phyloP scores from a whole-genome alignment of 2,888 invertebrate genomes.

The Heterodera filipjevi region DNA sequence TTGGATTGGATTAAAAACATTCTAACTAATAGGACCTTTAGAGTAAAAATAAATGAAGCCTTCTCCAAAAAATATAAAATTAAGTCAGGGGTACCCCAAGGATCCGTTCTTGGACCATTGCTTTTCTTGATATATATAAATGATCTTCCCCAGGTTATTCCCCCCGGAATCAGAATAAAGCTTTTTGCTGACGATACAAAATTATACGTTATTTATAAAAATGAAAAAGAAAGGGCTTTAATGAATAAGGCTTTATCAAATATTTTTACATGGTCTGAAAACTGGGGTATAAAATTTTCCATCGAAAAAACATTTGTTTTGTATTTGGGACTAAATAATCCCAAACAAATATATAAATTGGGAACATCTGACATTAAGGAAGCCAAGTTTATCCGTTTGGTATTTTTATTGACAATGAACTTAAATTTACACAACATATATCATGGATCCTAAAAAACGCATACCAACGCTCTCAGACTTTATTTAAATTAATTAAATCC shows the following conservation, averaged over 20 bases:
- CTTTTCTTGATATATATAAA: slow-evolving; percentile 28
- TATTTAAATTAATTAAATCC: too few species aligned
- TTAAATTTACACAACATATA: background rate
- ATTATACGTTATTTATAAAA: background rate
- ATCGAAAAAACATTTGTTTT: background rate
- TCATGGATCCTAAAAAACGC: background rate
- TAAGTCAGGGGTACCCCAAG: background rate
- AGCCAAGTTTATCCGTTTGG: background rate
- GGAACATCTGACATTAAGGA: background rate
- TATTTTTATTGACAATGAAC: too few species aligned
- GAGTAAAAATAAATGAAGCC: background rate
- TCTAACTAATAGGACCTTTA: slow-evolving; percentile 1
- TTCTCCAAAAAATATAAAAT: background rate
- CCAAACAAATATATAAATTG: background rate
- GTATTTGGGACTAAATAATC: background rate
- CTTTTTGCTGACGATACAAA: background rate
- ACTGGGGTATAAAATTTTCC: background rate
- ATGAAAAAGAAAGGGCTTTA: background rate
- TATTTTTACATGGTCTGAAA: background rate
- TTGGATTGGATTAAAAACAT: slow-evolving; percentile 10
- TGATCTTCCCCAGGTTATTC: background rate
- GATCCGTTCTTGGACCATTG: background rate
- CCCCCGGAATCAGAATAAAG: background rate
- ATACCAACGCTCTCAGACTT: too few species aligned
- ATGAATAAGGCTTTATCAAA: background rate